These are phyloP conservation scores for Homalodisca vitripennis DNA, from an alignment of 1,140 invertebrate species.

Conservation along the genomic window DNA sequence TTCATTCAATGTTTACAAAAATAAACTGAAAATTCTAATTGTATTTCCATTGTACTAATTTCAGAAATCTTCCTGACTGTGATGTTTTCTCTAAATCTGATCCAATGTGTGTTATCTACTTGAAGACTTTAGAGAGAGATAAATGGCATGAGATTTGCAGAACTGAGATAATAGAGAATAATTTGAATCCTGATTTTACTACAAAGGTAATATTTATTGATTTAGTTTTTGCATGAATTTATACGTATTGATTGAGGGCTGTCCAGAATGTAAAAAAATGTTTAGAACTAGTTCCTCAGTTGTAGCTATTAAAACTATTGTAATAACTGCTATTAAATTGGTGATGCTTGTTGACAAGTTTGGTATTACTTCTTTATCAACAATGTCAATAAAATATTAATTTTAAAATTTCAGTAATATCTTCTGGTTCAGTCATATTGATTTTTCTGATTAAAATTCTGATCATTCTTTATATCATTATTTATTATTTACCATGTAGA, in stretches of 20 bases:
- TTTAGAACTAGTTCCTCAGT: neutral
- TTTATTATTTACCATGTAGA: neutral
- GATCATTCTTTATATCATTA: too few species aligned
- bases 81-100: conserved; percentile 63
- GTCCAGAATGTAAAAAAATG: neutral
- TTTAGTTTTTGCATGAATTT: neutral
- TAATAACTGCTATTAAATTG: neutral
- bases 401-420: too few species aligned
- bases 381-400: too few species aligned
- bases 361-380: neutral
- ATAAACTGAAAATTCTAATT: neutral
- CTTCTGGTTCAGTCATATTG: too few species aligned
- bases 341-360: neutral
- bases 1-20: neutral
- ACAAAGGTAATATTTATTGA: conserved; percentile 46
- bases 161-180: conserved; percentile 59
- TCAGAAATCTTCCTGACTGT: conserved; percentile 56
- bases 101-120: conserved; percentile 58
- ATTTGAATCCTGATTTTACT: conserved; percentile 58
- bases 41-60: neutral
- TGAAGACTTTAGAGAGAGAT: conserved; percentile 49
- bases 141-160: conserved; percentile 55
- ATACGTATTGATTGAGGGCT: neutral
- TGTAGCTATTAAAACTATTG: neutral
- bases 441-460: too few species aligned